Conservation (phyloP, 2,888 invertebrate genomes). For the Acanthosepion esculentum region DNA sequence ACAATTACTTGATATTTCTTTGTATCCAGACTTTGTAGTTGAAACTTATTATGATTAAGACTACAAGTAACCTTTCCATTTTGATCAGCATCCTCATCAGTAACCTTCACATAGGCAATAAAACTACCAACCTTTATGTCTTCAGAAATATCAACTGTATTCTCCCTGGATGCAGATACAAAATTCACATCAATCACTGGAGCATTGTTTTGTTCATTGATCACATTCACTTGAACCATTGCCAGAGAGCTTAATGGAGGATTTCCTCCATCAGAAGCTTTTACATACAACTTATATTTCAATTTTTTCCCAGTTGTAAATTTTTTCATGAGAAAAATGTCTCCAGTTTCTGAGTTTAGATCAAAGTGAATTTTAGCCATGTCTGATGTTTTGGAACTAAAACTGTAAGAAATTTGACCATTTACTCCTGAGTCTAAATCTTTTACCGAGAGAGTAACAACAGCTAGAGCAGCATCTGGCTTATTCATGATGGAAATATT, state of each 20-base stretch:
- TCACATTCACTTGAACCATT: not conserved
- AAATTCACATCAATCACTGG: not conserved
- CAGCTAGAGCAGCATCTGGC: not conserved
- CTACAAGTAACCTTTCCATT: not conserved
- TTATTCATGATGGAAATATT: not conserved
- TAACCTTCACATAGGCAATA: not conserved
- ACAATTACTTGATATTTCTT: constrained; percentile 23
- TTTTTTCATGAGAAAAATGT: not conserved
- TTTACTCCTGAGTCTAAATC: not conserved
- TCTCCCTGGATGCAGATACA: not conserved
- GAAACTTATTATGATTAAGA: not conserved
- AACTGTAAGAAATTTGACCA: not conserved
- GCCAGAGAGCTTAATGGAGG: constrained; percentile 33
- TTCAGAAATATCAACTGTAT: not conserved
- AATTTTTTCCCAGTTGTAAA: not conserved
- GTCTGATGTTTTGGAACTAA: not conserved
- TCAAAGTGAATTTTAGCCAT: not conserved
- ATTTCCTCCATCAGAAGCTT: constrained; percentile 22
- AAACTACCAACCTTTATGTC: not conserved
- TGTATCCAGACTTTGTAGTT: constrained; percentile 22
- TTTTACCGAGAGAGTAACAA: not conserved
- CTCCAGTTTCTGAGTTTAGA: not conserved
- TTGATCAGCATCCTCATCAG: not conserved
- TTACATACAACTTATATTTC: not conserved
- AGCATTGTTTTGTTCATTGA: constrained; percentile 33